A percentile compares a stretch with the other conserved stretches of the same genome.
Evolutionary conservation across 2,888 invertebrate species (phyloP).

Genomic region (Ochropacha duplaris): DNA sequence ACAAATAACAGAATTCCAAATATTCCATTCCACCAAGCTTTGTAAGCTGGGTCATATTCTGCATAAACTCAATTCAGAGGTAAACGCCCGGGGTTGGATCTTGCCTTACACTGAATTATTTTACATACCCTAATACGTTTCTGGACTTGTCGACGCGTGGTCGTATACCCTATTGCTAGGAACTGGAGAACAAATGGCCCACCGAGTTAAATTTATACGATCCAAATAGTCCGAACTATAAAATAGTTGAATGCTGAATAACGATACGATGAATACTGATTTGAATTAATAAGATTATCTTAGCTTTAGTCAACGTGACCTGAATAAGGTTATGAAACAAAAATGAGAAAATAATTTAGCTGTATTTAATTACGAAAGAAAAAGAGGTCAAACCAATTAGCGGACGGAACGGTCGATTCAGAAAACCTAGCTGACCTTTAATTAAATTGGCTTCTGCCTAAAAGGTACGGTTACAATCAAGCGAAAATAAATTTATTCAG

Average conservation of each 20-base stretch:
- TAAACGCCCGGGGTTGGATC: slow-evolving; percentile 47
- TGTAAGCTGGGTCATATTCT: slow-evolving; percentile 36
- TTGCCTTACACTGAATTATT: slow-evolving; percentile 46
- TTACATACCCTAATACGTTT: slow-evolving; percentile 42
- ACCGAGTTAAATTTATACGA: neutral
- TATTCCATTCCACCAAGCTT: slow-evolving; percentile 22
- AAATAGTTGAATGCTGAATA: neutral
- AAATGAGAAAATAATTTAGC: neutral
- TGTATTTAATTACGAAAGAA: neutral
- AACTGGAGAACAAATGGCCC: neutral
- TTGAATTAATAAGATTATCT: neutral
- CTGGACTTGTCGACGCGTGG: neutral
- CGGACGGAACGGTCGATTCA: neutral
- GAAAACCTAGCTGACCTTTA: neutral
- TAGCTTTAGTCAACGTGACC: neutral
- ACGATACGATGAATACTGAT: neutral
- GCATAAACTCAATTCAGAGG: slow-evolving; percentile 41
- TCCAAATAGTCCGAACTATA: neutral
- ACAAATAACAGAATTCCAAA: slow-evolving; percentile 15
- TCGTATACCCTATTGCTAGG: neutral
- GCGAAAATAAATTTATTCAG: neutral
- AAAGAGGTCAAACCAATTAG: slow-evolving; percentile 1
- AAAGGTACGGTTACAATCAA: neutral
- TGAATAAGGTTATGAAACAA: neutral
- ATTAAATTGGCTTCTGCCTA: slow-evolving; percentile 1